Evolutionary conservation across 1,140 invertebrate species (phyloP).

Genomic region (Drosophila cardini): DNA sequence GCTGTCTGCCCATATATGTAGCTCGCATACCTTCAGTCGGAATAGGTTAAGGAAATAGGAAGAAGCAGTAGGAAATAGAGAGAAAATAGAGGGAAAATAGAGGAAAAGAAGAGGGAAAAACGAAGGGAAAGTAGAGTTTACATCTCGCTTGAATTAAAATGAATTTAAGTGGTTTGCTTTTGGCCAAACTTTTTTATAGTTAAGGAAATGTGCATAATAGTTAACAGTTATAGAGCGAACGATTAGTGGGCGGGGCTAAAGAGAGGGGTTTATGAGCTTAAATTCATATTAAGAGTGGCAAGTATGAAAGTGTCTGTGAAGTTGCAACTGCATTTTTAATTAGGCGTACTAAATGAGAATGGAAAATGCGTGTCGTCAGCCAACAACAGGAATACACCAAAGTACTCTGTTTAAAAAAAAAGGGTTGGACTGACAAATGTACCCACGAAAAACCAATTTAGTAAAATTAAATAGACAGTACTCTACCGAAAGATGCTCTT

Average conservation of each 20-base stretch:
- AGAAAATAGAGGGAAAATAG: conserved; percentile 12
- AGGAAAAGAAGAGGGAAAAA: conserved; percentile 4
- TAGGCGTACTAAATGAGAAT: conserved; percentile 25
- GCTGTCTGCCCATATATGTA: conserved; percentile 14
- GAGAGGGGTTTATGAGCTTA: conserved; percentile 42
- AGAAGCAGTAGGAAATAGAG: background rate
- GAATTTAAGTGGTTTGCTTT: conserved; percentile 66
- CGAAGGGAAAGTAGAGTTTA: conserved; percentile 28
- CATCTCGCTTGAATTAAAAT: conserved; percentile 64
- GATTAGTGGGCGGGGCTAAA: background rate
- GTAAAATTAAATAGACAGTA: too few species aligned
- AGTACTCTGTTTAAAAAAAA: background rate
- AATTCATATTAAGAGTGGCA: conserved; percentile 60
- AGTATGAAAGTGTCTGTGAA: conserved; percentile 47
- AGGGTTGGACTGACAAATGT: too few species aligned
- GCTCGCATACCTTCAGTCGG: background rate
- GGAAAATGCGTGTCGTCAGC: conserved; percentile 1
- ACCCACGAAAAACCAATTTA: too few species aligned
- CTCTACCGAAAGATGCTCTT: too few species aligned
- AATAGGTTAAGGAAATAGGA: background rate
- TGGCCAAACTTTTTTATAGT: conserved; percentile 50
- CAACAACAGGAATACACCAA: background rate
- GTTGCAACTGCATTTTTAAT: conserved; percentile 48
- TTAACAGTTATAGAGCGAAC: conserved; percentile 17
- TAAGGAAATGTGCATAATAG: conserved; percentile 32